Evolutionary conservation across 2,113 vertebrate species (phyloP), one percentile per base, ranked within the genome.

Genomic region (Halcyon malimbica): DNA sequence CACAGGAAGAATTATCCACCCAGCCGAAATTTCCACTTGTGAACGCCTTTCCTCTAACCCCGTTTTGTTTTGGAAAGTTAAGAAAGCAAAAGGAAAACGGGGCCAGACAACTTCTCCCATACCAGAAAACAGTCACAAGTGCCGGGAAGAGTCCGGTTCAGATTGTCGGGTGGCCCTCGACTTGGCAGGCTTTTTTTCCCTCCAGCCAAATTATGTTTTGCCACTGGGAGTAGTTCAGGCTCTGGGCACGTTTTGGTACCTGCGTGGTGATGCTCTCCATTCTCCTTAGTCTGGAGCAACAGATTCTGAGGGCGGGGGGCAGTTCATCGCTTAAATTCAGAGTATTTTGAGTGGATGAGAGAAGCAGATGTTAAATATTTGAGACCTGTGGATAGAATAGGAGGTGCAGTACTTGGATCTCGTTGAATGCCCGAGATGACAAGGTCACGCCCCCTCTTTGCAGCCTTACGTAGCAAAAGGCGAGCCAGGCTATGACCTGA

Each of bases 1-100:
- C 79, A 50, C 90, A 95, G 92, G 91, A 94, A 84, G 73, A 94
- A 54, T 28, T 57, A 53, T 42, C 59, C 75, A 77, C 81, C 91
- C 89, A 46, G 83, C 70, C 87, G 78, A 90, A 90, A 64, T 87
- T 96, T 95, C 95, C 94, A 76, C 77, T 95, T 94, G 89, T 94
- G 89, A 95, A 94, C 86, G 89, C 91, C 96, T 97, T 97, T 96
- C 94, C 92, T 97, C 83, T 87, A 50, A 86, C 86, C 67, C n/a
- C 41, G 76, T 92, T 76, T 87, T 91, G 88, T 97, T 96, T 88
- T 76, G 80, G 78, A 91, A 94, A 57, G 76, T 76, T 83, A 92
- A 88, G 92, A 95, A 94, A 84, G 82, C 85, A 89, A 75, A 92
- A 69, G 67, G 77, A 89, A 67, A 90, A 62, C 3, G 2, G 73